A percentile compares a stretch with the other conserved stretches of the same genome.
Conservation (phyloP, 1,140 invertebrate genomes). For the Dendrolimus kikuchii region DNA sequence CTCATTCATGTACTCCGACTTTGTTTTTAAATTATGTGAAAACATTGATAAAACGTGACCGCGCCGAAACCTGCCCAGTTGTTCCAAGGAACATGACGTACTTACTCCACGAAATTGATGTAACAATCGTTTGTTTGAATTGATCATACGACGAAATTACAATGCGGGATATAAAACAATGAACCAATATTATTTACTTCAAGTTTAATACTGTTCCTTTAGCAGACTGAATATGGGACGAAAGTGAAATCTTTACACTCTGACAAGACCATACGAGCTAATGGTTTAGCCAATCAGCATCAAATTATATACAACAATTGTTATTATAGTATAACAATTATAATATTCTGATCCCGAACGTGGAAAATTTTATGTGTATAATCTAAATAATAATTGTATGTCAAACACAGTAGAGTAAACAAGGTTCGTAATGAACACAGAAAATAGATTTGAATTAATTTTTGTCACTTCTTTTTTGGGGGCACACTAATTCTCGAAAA, state of each 20-base stretch:
- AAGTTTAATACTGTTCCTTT: too few species aligned
- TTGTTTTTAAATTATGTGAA: constrained; percentile 4
- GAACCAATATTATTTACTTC: background rate
- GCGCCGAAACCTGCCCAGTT: constrained; percentile 5
- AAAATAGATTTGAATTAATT: too few species aligned
- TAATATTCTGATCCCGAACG: background rate
- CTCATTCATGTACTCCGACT: too few species aligned
- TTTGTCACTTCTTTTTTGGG: too few species aligned
- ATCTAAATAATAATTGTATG: too few species aligned
- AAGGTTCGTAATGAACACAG: too few species aligned
- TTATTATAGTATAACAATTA: background rate
- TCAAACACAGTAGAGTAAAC: too few species aligned
- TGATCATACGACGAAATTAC: background rate
- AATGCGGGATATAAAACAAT: background rate
- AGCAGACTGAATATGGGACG: too few species aligned
- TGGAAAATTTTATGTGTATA: too few species aligned
- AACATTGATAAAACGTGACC: constrained; percentile 2
- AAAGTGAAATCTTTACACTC: too few species aligned
- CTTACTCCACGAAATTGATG: constrained; percentile 25
- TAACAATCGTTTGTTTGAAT: constrained; percentile 5
- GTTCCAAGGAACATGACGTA: constrained; percentile 23
- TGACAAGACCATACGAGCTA: too few species aligned
- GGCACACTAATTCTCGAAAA: too few species aligned
- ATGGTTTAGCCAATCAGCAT: background rate
- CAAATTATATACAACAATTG: background rate